These are phyloP conservation scores for Triplophysa rosa DNA, from an alignment of 2,113 vertebrate species.

Conservation along the genomic window DNA sequence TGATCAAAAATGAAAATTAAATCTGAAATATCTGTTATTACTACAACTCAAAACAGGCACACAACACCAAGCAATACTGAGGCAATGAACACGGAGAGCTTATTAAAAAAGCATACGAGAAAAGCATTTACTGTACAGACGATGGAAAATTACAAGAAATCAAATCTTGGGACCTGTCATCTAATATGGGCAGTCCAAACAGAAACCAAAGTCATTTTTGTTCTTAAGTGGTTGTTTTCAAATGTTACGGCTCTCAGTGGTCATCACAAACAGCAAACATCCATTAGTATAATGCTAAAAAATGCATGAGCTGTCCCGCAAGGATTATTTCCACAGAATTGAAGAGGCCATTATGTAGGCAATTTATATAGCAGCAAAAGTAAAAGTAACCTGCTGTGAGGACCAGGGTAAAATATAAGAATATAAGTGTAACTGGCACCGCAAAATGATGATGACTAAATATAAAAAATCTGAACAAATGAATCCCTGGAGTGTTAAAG, in stretches of 20 bases:
- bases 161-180: slow-evolving; percentile 13
- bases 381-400: slow-evolving; percentile 41
- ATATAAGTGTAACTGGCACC: background rate
- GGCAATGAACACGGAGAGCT: background rate
- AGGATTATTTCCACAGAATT: slow-evolving; percentile 53
- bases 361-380: slow-evolving; percentile 33
- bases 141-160: slow-evolving; percentile 7
- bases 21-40: too few relatives aligned
- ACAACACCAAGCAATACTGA: background rate
- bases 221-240: slow-evolving; percentile 46
- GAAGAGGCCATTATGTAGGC: slow-evolving; percentile 45
- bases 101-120: background rate
- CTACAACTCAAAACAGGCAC: too few relatives aligned
- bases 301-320: slow-evolving; percentile 55
- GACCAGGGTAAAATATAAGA: slow-evolving; percentile 15
- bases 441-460: background rate
- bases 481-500: background rate
- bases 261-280: slow-evolving; percentile 41
- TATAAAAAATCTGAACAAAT: slow-evolving; percentile 33
- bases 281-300: slow-evolving; percentile 58
- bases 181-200: slow-evolving; percentile 1
- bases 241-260: slow-evolving; percentile 34
- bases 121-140: background rate
- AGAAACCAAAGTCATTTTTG: slow-evolving; percentile 10
- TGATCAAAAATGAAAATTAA: too few relatives aligned